These are phyloP conservation scores for Syngnathus typhle DNA, from an alignment of 2,113 vertebrate genomes.

Conservation along the genomic window DNA sequence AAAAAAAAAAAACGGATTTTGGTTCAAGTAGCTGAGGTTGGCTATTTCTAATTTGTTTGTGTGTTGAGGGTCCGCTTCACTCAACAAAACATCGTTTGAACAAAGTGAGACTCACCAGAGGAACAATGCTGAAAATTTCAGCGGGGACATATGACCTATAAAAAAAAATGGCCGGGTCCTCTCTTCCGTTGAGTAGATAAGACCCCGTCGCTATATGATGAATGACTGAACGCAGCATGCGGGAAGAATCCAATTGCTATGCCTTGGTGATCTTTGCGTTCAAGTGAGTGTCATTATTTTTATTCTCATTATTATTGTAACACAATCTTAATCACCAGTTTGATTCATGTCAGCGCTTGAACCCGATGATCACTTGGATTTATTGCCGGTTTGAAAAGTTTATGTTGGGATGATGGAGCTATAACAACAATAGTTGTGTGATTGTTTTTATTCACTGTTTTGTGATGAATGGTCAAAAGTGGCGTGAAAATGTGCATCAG, in stretches of 20 bases:
- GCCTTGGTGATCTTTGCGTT: not conserved
- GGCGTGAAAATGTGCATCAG: conserved; percentile 7
- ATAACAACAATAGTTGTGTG: conserved; percentile 2
- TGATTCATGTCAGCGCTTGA: conserved; percentile 5
- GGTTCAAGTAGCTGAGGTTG: conserved; percentile 40
- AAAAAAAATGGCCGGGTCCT: not conserved
- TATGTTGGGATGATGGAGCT: not conserved
- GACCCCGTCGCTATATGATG: not conserved
- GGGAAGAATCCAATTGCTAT: not conserved
- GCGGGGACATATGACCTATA: not conserved
- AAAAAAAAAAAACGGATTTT: conserved; percentile 31
- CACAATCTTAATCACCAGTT: not conserved
- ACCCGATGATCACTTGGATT: not conserved
- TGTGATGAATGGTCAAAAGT: conserved; percentile 29
- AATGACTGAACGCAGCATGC: not conserved
- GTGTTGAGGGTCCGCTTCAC: conserved; percentile 24
- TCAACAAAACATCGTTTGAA: conserved; percentile 2
- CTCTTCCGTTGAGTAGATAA: not conserved
- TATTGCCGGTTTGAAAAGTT: conserved; percentile 1
- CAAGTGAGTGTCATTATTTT: not conserved
- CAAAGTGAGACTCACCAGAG: not conserved
- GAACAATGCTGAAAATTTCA: not conserved
- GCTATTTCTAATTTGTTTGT: conserved; percentile 27
- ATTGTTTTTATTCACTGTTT: conserved; percentile 9
- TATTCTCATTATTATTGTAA: not conserved